Conservation (phyloP, 2,113 vertebrate genomes). For the Butorides virescens region DNA sequence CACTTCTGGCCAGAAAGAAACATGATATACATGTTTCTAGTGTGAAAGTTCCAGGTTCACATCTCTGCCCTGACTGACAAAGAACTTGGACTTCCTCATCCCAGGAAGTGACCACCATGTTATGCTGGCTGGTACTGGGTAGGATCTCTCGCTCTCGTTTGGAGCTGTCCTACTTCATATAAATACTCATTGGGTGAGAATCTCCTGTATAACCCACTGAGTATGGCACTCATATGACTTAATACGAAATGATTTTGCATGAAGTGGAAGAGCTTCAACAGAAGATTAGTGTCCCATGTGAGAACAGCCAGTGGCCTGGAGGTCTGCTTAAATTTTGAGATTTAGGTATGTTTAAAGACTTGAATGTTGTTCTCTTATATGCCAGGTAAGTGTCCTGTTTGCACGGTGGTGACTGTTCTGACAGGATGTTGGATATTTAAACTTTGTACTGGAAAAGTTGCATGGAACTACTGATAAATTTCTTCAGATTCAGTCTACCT, state of each 20-base stretch:
- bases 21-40: fast-evolving
- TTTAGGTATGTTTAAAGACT: background rate
- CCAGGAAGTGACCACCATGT: background rate
- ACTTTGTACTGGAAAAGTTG: background rate
- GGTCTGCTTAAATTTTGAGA: background rate
- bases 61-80: background rate
- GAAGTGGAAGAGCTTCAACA: background rate
- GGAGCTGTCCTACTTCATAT: background rate
- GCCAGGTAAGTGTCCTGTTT: slow-evolving; percentile 24
- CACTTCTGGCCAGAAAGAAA: background rate
- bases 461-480: background rate
- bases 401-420: background rate
- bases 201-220: background rate
- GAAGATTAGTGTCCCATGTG: background rate
- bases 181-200: background rate
- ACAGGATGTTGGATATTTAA: background rate
- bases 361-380: background rate
- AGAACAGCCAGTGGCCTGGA: background rate
- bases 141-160: slow-evolving; percentile 4
- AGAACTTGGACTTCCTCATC: background rate
- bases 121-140: background rate
- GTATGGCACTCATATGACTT: background rate
- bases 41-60: background rate
- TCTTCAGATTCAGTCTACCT: background rate
- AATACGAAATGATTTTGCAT: background rate